Conservation (phyloP, 2,888 invertebrate species). For the Apamea anceps region DNA sequence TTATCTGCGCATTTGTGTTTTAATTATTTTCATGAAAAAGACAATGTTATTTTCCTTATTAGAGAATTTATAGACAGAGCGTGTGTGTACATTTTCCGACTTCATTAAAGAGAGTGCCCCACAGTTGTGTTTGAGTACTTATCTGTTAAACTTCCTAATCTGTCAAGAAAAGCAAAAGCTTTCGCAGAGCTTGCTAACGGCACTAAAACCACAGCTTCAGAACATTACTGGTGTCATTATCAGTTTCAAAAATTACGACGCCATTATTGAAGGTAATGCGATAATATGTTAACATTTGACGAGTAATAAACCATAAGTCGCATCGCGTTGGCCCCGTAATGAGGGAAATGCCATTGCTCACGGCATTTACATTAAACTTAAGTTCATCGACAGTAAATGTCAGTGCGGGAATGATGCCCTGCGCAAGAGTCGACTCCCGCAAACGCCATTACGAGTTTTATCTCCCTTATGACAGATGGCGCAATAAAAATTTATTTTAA, state of each 20-base stretch:
- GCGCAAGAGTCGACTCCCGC: conserved; percentile 80
- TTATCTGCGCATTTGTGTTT: conserved; percentile 20
- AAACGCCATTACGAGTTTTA: conserved; percentile 84
- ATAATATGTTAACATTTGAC: conserved; percentile 80
- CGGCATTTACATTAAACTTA: conserved; percentile 83
- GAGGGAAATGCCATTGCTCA: conserved; percentile 80
- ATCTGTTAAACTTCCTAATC: conserved; percentile 49
- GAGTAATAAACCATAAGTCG: conserved; percentile 81
- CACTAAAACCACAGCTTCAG: conserved; percentile 43
- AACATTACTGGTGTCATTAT: conserved; percentile 55
- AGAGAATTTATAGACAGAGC: neutral
- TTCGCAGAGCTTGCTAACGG: conserved; percentile 37
- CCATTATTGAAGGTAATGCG: conserved; percentile 68
- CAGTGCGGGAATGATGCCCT: conserved; percentile 78
- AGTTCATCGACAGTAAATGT: conserved; percentile 86
- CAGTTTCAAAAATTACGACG: conserved; percentile 68
- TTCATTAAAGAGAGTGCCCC: neutral
- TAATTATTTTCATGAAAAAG: conserved; percentile 7
- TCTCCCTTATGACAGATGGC: conserved; percentile 87
- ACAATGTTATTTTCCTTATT: neutral
- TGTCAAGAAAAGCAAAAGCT: conserved; percentile 36
- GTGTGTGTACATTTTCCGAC: conserved; percentile 4
- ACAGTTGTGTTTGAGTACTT: neutral
- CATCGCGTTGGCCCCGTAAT: conserved; percentile 74
- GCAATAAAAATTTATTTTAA: conserved; percentile 89